Evolutionary conservation across 1,140 invertebrate genomes (phyloP), one percentile per base, ranked within the genome.

Genomic region (Drosophila bocki): DNA sequence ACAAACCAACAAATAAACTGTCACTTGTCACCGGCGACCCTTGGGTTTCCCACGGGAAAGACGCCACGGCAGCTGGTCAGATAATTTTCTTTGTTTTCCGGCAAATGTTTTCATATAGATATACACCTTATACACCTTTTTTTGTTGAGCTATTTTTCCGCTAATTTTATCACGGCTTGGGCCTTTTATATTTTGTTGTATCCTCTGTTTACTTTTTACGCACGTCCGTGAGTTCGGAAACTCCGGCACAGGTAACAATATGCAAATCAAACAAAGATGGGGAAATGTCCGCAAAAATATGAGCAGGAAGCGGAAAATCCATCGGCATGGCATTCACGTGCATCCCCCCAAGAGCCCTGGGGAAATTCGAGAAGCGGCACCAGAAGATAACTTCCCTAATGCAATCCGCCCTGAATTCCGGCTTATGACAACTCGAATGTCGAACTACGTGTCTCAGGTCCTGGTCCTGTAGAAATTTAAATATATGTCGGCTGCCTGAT

Each of bases 61-160:
- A 56, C 35, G 22, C 50, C 11, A 42, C 47, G 71, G 69, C 84
- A 68, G 74, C 53, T 85, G 85, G 85, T 70, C 85, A 90, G 85
- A 90, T 90, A 88, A 88, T 90, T 88, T 82, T 69, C 81, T 88
- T 88, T 88, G 80, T 88, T 85, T 79, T 82, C 61, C 39, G 62
- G 71, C 47, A 67, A 86, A 87, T 87, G 80, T 86, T 87, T 87
- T 80, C 75, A 67, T 77, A 37, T 37, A 54, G 12, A 37, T n/a
- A 26, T 39, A 29, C 26, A 29, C 26, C 26, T 37, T 22, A 54
- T 54, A 37, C 35, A 35, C 51, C 13, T 53, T 37, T 54, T 9
- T 22, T 80, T 80, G 80, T 76, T 86, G 56, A 62, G 79, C 83
- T 80, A 82, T 82, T 86, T 85, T 87, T 87, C 67, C 70, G 76